phyloP scores from a whole-genome alignment of 2,797 vertebrate genomes.

The Phoeniculus purpureus region DNA sequence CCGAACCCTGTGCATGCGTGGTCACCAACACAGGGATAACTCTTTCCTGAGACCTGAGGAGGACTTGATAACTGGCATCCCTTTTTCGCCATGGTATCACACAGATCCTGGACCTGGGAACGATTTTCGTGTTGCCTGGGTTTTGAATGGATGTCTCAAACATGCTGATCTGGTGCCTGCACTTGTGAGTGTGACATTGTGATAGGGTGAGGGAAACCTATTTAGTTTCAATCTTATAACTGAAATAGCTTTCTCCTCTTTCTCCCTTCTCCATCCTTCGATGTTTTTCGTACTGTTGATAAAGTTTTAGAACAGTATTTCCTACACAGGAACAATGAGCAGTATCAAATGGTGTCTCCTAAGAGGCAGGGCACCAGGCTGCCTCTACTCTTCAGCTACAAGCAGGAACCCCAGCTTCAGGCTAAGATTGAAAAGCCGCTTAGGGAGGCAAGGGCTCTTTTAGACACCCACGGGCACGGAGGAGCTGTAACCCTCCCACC shows the following conservation, averaged over 20 bases:
- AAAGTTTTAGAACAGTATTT: background rate
- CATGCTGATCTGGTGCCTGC: background rate
- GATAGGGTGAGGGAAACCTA: background rate
- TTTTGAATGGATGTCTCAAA: background rate
- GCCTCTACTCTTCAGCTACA: background rate
- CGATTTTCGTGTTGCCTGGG: background rate
- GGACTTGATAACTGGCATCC: background rate
- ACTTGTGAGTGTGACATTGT: background rate
- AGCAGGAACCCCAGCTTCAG: background rate
- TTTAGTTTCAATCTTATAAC: constrained; percentile 1
- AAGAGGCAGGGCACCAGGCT: background rate
- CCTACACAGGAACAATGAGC: background rate
- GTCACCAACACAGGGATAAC: background rate
- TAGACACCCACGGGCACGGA: rapidly evolving
- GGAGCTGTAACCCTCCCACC: background rate
- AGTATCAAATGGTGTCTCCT: background rate
- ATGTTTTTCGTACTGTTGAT: background rate
- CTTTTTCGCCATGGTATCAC: background rate
- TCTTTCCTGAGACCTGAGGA: background rate
- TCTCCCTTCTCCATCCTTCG: rapidly evolving
- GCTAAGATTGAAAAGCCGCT: background rate
- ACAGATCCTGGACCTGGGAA: background rate
- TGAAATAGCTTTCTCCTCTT: background rate
- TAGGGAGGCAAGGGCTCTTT: background rate
- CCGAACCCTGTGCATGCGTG: background rate